Conservation (phyloP, 1,140 invertebrate species). For the Leptonema lineaticorne region DNA sequence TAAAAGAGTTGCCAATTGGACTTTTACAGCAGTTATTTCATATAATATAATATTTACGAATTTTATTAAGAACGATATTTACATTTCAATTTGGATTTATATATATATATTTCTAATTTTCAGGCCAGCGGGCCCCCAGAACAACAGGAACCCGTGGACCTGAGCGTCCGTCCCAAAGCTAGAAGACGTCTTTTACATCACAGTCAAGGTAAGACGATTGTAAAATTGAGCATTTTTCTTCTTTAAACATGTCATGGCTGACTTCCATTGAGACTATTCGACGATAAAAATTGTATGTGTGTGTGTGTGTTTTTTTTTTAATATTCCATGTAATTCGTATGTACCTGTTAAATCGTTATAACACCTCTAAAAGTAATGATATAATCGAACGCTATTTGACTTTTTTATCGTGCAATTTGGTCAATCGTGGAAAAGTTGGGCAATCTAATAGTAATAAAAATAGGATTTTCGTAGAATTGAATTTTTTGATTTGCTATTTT, state of each 20-base stretch:
- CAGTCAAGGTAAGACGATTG: slow-evolving; percentile 21
- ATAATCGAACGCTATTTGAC: too few relatives aligned
- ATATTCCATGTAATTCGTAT: too few relatives aligned
- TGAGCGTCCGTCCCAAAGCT: slow-evolving; percentile 30
- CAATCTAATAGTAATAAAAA: too few relatives aligned
- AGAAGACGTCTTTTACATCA: slow-evolving; percentile 19
- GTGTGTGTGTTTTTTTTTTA: too few relatives aligned
- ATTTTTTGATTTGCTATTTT: too few relatives aligned
- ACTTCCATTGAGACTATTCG: slow-evolving; percentile 1
- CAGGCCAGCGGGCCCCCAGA: slow-evolving; percentile 40
- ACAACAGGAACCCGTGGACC: slow-evolving; percentile 40
- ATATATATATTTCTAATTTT: neutral
- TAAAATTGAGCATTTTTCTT: neutral
- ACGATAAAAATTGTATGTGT: too few relatives aligned
- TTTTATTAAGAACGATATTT: neutral
- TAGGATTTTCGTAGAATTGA: too few relatives aligned
- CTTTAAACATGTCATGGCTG: neutral
- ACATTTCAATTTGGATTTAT: neutral
- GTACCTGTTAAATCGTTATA: too few relatives aligned
- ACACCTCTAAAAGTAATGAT: too few relatives aligned
- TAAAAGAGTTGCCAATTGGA: neutral
- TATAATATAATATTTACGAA: neutral
- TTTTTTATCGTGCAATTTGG: too few relatives aligned
- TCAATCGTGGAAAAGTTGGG: too few relatives aligned
- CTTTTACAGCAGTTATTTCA: neutral